A percentile compares a stretch with the other conserved stretches of the same genome.
Conservation (phyloP, 2,113 vertebrate species). For the Hyperoodon ampullatus region DNA sequence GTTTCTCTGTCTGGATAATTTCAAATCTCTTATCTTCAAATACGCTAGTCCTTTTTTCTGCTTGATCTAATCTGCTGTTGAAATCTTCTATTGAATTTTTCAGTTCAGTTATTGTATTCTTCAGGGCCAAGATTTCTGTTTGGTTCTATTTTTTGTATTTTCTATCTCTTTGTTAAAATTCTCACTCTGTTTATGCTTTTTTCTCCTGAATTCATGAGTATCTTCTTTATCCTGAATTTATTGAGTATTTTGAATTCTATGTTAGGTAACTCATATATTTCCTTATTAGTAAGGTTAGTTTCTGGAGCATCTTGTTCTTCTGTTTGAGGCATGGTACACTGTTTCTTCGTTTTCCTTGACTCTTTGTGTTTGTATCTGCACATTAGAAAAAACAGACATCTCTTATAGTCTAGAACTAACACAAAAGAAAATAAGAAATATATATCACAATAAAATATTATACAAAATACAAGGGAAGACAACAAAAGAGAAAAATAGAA, state of each 20-base stretch:
- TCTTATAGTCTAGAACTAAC: neutral
- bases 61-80: neutral
- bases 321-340: neutral
- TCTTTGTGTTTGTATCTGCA: neutral
- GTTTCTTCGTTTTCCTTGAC: neutral
- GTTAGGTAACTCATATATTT: neutral
- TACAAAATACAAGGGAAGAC: neutral
- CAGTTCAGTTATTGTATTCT: neutral
- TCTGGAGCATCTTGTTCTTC: neutral
- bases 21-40: neutral
- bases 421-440: neutral
- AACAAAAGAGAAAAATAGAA: neutral
- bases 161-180: neutral
- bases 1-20: neutral
- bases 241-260: neutral
- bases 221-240: neutral
- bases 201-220: neutral
- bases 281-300: neutral
- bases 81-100: neutral
- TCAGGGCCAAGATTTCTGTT: neutral
- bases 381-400: neutral
- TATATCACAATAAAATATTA: neutral
- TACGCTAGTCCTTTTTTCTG: neutral
- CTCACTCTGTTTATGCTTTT: neutral
- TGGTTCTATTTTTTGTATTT: neutral